Percentiles rank a stretch among this genome's conserved stretches.
Conservation (phyloP, 2,888 invertebrate species). For the Hirudinaria manillensis region DNA sequence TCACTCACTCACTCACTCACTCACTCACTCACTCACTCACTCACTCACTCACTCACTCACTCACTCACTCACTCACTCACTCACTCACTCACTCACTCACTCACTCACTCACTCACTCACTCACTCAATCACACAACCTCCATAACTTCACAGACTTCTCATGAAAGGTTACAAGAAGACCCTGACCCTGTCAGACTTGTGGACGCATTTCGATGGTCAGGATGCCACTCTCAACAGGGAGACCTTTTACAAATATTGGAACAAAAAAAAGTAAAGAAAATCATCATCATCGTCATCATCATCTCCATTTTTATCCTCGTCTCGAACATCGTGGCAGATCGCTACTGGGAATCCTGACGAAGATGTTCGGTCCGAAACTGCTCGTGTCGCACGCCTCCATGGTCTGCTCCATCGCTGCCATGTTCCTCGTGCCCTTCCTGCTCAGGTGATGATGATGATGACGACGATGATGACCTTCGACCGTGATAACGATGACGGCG, state of each 20-base stretch:
- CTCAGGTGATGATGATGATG: background rate
- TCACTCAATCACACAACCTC: too few species aligned
- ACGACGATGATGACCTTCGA: too few species aligned
- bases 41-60: too few species aligned
- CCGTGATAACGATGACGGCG: too few species aligned
- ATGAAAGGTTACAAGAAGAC: conserved; percentile 4
- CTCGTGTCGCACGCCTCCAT: conserved; percentile 20
- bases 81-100: too few species aligned
- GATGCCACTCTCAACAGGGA: background rate
- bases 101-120: too few species aligned
- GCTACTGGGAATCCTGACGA: background rate
- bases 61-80: too few species aligned
- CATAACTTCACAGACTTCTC: background rate
- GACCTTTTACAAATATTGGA: background rate
- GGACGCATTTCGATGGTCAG: background rate
- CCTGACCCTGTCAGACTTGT: background rate
- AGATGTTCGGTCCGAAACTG: background rate
- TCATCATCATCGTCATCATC: too few species aligned
- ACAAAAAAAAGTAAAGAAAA: background rate
- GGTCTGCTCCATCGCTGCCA: background rate
- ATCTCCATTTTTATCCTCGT: background rate
- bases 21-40: background rate
- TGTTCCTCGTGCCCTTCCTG: conserved; percentile 11
- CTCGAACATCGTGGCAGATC: background rate
- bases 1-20: conserved; percentile 16